Evolutionary conservation across 2,113 vertebrate genomes (phyloP).

Genomic region (Paradoxurus hermaphroditus): DNA sequence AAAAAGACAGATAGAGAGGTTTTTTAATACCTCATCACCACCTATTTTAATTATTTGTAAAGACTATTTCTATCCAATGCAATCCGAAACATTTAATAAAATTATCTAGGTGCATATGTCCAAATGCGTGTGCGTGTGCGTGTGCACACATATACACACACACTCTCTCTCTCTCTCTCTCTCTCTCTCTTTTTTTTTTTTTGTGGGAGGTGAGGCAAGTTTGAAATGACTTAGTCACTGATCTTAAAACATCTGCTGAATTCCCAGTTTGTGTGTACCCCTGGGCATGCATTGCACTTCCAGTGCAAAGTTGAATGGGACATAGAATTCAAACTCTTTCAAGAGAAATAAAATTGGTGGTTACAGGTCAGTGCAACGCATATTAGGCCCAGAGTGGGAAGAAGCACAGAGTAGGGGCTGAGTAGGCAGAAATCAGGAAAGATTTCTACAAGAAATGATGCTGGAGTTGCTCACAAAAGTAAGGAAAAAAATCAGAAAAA

Average conservation of each 20-base stretch:
- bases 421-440: neutral
- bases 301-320: neutral
- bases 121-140: neutral
- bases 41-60: slow-evolving; percentile 22
- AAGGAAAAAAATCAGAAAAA: neutral
- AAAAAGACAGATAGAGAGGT: neutral
- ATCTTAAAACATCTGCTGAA: neutral
- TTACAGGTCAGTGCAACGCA: neutral
- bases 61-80: neutral
- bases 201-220: neutral
- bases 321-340: neutral
- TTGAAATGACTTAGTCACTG: neutral
- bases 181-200: neutral
- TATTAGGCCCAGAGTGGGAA: neutral
- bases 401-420: neutral
- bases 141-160: neutral
- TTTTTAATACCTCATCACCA: neutral
- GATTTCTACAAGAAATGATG: neutral
- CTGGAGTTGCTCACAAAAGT: neutral
- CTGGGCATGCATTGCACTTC: neutral
- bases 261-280: neutral
- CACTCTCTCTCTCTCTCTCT: too few relatives aligned
- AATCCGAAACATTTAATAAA: neutral
- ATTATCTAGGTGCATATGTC: neutral
- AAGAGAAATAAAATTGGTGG: neutral